Evolutionary conservation across 2,888 invertebrate species (phyloP).

Genomic region (Phorcus lineatus): DNA sequence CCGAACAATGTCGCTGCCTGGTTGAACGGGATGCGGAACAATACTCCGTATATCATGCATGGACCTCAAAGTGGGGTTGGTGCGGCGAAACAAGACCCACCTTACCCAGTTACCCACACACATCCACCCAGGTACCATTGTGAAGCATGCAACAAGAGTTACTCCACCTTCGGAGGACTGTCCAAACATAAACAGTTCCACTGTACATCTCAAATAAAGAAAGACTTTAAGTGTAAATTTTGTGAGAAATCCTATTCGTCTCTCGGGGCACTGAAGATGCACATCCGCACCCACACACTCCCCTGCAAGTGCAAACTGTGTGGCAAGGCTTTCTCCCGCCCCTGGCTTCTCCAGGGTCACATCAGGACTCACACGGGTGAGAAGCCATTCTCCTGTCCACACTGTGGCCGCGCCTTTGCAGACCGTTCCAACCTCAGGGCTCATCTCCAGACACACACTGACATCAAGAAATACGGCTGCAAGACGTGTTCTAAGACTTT

Average conservation of each 20-base stretch:
- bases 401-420: slow-evolving; percentile 96
- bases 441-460: slow-evolving; percentile 97
- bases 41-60: not conserved
- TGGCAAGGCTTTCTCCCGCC: slow-evolving; percentile 97
- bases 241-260: slow-evolving; percentile 97
- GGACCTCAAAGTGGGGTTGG: not conserved
- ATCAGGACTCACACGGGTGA: slow-evolving; percentile 98
- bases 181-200: slow-evolving; percentile 96
- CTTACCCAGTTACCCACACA: not conserved
- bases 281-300: slow-evolving; percentile 96
- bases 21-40: slow-evolving; percentile 33
- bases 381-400: slow-evolving; percentile 96
- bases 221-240: slow-evolving; percentile 95
- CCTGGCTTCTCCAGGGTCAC: slow-evolving; percentile 98
- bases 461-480: slow-evolving; percentile 97
- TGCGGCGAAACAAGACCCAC: not conserved
- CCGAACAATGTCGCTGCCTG: slow-evolving; percentile 26
- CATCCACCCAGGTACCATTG: slow-evolving; percentile 77
- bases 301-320: slow-evolving; percentile 98
- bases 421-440: slow-evolving; percentile 96
- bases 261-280: slow-evolving; percentile 97
- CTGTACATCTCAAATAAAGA: slow-evolving; percentile 86
- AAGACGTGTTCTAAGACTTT: slow-evolving; percentile 95
- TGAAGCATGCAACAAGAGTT: slow-evolving; percentile 93
- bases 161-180: slow-evolving; percentile 94